A percentile compares a stretch with the other conserved stretches of the same genome.
These are phyloP conservation scores for Lota lota DNA, from an alignment of 2,113 vertebrate species.

Conservation along the genomic window DNA sequence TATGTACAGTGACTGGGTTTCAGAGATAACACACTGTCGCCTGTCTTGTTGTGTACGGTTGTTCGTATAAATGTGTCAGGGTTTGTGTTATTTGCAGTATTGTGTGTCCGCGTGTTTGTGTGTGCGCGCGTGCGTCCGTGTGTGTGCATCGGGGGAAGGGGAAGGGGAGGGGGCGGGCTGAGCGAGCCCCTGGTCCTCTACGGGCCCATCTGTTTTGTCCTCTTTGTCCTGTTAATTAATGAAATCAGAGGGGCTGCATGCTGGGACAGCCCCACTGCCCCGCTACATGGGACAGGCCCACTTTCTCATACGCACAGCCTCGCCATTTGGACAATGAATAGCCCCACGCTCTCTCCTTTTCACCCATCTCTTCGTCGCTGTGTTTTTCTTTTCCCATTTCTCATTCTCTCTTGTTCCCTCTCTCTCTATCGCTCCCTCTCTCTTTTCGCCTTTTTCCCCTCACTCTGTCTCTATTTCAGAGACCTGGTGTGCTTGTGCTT, in stretches of 20 bases:
- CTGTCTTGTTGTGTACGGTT: slow-evolving; percentile 18
- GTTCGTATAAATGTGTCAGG: slow-evolving; percentile 11
- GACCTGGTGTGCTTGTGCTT: too few species aligned
- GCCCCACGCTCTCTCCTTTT: slow-evolving; percentile 32
- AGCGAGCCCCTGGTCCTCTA: slow-evolving; percentile 61
- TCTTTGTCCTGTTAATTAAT: slow-evolving; percentile 79
- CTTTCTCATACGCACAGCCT: slow-evolving; percentile 58
- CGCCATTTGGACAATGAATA: slow-evolving; percentile 64
- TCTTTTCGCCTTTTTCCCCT: too few species aligned
- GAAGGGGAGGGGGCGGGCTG: slow-evolving; percentile 44
- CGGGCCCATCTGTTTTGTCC: slow-evolving; percentile 75
- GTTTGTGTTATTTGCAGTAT: slow-evolving; percentile 25
- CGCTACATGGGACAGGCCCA: slow-evolving; percentile 62
- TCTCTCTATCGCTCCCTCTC: background rate
- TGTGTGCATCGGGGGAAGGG: slow-evolving; percentile 8
- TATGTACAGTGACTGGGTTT: too few species aligned
- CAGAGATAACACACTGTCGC: background rate
- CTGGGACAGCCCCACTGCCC: slow-evolving; percentile 64
- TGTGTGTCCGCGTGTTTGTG: slow-evolving; percentile 8
- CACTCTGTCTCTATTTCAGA: too few species aligned
- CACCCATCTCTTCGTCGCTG: slow-evolving; percentile 10
- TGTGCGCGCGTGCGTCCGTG: slow-evolving; percentile 30
- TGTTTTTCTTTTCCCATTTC: slow-evolving; percentile 23
- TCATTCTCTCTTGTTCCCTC: background rate
- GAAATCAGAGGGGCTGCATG: slow-evolving; percentile 73